Evolutionary conservation across 2,797 vertebrate genomes (phyloP).

Genomic region (Hybognathus amarus): DNA sequence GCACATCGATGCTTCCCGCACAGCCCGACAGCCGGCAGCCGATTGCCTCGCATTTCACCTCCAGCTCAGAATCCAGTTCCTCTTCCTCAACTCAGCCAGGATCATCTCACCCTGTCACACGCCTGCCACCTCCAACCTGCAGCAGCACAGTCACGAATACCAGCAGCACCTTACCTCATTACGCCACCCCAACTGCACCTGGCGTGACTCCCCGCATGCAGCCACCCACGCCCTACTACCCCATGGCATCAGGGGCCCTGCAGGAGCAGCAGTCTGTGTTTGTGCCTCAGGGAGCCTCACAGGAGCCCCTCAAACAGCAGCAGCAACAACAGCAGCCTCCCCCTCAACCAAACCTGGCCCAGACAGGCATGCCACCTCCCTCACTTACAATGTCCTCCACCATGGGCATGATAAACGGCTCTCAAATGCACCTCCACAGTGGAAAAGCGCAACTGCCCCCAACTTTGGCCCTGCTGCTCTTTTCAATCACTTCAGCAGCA

Average conservation of each 20-base stretch:
- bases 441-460: conserved; percentile 89
- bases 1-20: conserved; percentile 74
- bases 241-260: conserved; percentile 82
- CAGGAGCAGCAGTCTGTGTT: conserved; percentile 90
- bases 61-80: conserved; percentile 83
- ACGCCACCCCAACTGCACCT: conserved; percentile 87
- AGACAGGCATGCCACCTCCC: conserved; percentile 69
- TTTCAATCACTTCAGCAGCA: conserved; percentile 97
- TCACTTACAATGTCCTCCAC: conserved; percentile 88
- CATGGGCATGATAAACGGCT: conserved; percentile 93
- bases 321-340: conserved; percentile 75
- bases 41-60: conserved; percentile 81
- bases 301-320: conserved; percentile 82
- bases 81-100: conserved; percentile 73
- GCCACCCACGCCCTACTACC: conserved; percentile 90
- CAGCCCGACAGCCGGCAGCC: conserved; percentile 78
- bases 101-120: conserved; percentile 79
- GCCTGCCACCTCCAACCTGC: conserved; percentile 77
- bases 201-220: conserved; percentile 94
- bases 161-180: conserved; percentile 92
- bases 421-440: conserved; percentile 92
- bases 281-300: conserved; percentile 85
- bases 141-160: conserved; percentile 82
- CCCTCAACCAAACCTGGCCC: conserved; percentile 72
- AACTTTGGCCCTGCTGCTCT: conserved; percentile 92